Evolutionary conservation across 2,797 vertebrate genomes (phyloP), one percentile per base, ranked within the genome.

Genomic region (Enteromius viviparus): DNA sequence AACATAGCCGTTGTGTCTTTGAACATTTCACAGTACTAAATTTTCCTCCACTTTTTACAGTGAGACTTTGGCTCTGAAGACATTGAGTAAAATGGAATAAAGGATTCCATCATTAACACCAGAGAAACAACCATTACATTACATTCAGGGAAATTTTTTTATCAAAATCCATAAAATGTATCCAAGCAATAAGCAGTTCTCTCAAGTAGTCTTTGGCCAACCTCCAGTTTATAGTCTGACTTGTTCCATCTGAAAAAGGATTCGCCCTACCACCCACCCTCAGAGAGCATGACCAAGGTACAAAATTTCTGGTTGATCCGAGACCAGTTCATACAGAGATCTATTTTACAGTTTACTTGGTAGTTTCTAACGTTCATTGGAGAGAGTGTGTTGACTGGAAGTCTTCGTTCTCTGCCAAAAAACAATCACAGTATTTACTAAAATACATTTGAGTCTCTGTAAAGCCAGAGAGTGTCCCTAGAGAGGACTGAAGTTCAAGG

Each of bases 31-130:
- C 85, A 86, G 80, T 78, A 89, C 71, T 83, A 76, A 77, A 82
- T 72, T 51, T 75, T 81, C 29, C 84, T 78, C 32, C 34, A 74
- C 55, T 58, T 84, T 60, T 84, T 77, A 82, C 71, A 83, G 69
- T 82, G 78, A 82, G 84, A 76, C 85, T 89, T 88, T 87, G 87
- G 87, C 74, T 87, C 85, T 88, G 76, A 84, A 85, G 79, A 84
- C 84, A 58, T 68, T 62, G 32, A 85, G 72, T 78, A 58, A 85
- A 74, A 58, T 58, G 65, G 42, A 84, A 87, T 55, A 34, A 62
- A 75, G 42, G 29, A 53, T 77, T 76, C 34, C 58, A 72, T 75
- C 53, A 55, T 81, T 86, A 51, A 69, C 32, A 49, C 69, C 78
- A 47, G 68, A 82, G 68, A 62, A 84, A 87, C 79, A 75, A 72